Percentiles rank a stretch among this genome's conserved stretches.
Evolutionary conservation across 2,113 vertebrate genomes (phyloP).

Genomic region (Ictidomys tridecemlineatus): DNA sequence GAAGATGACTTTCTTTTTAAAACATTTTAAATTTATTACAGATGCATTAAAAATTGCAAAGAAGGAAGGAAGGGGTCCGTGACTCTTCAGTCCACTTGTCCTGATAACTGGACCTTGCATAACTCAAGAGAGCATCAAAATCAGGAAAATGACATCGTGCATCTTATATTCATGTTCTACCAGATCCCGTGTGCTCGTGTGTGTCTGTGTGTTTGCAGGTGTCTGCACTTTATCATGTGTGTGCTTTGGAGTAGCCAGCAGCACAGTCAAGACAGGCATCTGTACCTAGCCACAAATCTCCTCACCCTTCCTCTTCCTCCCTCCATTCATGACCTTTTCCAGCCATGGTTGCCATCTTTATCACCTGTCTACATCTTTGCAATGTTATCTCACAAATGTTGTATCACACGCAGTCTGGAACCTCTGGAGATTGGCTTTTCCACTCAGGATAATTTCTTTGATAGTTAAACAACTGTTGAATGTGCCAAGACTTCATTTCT

Average conservation of each 20-base stretch:
- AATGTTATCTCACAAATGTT: not conserved
- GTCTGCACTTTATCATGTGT: not conserved
- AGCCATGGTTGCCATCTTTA: not conserved
- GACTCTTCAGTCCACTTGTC: not conserved
- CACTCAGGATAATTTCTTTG: not conserved
- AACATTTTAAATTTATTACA: not conserved
- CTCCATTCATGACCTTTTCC: too few relatives aligned
- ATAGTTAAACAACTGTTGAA: too few relatives aligned
- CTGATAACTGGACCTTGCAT: too few relatives aligned
- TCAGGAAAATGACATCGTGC: not conserved
- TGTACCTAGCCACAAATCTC: too few relatives aligned
- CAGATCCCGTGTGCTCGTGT: too few relatives aligned
- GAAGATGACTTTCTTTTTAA: not conserved
- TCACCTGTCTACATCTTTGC: too few relatives aligned
- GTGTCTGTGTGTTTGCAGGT: not conserved
- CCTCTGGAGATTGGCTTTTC: not conserved
- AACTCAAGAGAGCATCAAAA: too few relatives aligned
- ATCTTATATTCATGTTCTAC: too few relatives aligned
- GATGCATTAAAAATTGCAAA: not conserved
- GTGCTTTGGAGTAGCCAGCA: fast-evolving
- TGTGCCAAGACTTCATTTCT: not conserved
- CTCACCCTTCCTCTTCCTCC: too few relatives aligned
- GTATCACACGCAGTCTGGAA: fast-evolving
- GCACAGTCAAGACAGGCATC: not conserved
- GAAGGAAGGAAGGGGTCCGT: not conserved